Base-by-base conservation (phyloP, 2,113 vertebrate genomes). In the Channa argus region DNA sequence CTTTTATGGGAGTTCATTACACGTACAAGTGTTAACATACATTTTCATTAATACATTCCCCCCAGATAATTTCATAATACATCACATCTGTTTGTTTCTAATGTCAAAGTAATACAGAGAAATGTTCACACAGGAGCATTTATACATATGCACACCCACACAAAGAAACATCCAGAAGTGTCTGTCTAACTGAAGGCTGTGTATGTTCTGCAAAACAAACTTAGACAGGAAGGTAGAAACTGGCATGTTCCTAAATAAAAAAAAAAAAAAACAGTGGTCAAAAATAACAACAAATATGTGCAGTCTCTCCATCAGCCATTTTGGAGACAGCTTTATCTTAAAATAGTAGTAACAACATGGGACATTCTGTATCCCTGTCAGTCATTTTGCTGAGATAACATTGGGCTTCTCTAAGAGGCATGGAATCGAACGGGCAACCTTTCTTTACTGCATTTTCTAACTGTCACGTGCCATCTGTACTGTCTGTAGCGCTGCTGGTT, bases 381-480 rank as follows among this genome's bases (percentile, higher is more conserved):
- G 87, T 39, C 82, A 64, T 85, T 89, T 85, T 83, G 73, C 46
- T 13, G 61, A 69, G 88, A 86, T 85, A 85, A 89, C 74, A 54
- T 59, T 3, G 3, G 5, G 64, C 54, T 84, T 69, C 82, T 64
- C 61, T 71, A 64, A 67, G 71, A 74, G 75, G 63, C 3, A 33
- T 63, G 51, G 58, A 77, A 82, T 46, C 56, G 63, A 64, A 45
- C 5, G 12, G 50, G 54, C 77, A 59, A 66, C 10, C 63, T 71
- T 82, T 75, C 61, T 68, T 75, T 58, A 63, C 34, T 56, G 55
- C 59, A 13, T 69, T 85, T 82, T 82, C 74, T 49, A 56, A 62
- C 77, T 86, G 82, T 84, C 84, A 82, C 13, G 2, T 82, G 58
- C 50, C 83, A 82, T 86, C 82, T 79, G 68, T 73, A 73, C 63